Conservation (phyloP, 2,888 invertebrate genomes). For the Synanthedon vespiformis region DNA sequence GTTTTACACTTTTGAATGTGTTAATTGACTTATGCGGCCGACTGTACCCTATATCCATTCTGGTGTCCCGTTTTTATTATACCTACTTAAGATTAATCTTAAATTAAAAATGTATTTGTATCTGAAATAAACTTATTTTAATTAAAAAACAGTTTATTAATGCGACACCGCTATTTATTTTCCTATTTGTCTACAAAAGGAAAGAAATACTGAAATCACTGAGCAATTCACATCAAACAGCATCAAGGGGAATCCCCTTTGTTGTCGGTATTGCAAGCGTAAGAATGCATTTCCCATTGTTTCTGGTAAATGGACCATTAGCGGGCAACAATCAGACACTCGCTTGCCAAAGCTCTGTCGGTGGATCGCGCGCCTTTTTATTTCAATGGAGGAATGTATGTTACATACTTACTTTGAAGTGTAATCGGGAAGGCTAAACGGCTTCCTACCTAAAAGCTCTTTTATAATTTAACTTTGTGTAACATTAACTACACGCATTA, state of each 20-base stretch:
- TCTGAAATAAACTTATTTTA: too few relatives aligned
- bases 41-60: too few relatives aligned
- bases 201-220: slow-evolving; percentile 14
- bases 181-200: background rate
- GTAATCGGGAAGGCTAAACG: background rate
- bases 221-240: slow-evolving; percentile 52
- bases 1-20: too few relatives aligned
- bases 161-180: too few relatives aligned
- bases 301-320: slow-evolving; percentile 50
- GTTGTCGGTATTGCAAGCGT: slow-evolving; percentile 17
- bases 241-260: slow-evolving; percentile 35
- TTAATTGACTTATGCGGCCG: too few relatives aligned
- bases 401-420: background rate
- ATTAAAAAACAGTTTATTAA: too few relatives aligned
- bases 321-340: slow-evolving; percentile 43
- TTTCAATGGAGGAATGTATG: background rate
- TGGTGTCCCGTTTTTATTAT: too few relatives aligned
- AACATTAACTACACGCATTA: background rate
- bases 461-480: background rate
- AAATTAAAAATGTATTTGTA: too few relatives aligned
- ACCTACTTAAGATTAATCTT: too few relatives aligned
- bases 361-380: slow-evolving; percentile 51
- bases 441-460: background rate
- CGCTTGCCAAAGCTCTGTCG: slow-evolving; percentile 39
- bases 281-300: slow-evolving; percentile 50